Evolutionary conservation across 2,797 vertebrate genomes (phyloP), one percentile per base, ranked within the genome.

Genomic region (Phrynocephalus vlangalii): DNA sequence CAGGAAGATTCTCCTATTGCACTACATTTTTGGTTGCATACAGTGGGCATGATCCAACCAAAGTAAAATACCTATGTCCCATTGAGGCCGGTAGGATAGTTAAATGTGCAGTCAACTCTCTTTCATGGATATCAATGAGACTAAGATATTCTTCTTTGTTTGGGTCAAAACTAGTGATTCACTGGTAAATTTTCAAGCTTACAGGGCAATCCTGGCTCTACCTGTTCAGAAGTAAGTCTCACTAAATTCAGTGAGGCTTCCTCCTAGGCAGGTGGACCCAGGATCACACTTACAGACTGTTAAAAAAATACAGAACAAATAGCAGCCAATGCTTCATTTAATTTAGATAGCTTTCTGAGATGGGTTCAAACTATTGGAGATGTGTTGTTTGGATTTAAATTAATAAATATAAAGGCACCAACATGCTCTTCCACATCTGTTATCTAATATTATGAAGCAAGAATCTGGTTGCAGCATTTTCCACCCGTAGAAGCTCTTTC

Each of bases 251-350:
- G 15, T 73, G 70, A 13, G 30, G 30, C 71, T 73, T 84, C 48
- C 33, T n/a, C 16, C 38, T 63, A 30, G 24, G 0, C 63, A 84
- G 10, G 28, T 16, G 22, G 15, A 20, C 66, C 66, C 56, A 66
- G 72, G 38, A 76, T 84, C 28, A 4, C 73, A 48, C 11, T 13
- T 86, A 67, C 28, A 83, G 16, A 7, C 24, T 87, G 89, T 83
- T 92, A 86, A 16, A 89, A 72, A 84, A n/a, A 79, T 92, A 73
- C 70, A 82, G 83, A 87, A 89, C 56, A 83, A 76, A 30, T 90
- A 72, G 2, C 60, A 83, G 15, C 28, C 56, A 67, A 50, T 68
- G 38, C 38, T 5, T 3, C 63, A 24, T 84, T 87, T 89, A 78
- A 78, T n/a, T 60, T 79, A 92, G 52, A 85, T 73, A 85, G 82